Conservation (phyloP, 1,140 invertebrate genomes). For the Drosophila kanapiae region DNA sequence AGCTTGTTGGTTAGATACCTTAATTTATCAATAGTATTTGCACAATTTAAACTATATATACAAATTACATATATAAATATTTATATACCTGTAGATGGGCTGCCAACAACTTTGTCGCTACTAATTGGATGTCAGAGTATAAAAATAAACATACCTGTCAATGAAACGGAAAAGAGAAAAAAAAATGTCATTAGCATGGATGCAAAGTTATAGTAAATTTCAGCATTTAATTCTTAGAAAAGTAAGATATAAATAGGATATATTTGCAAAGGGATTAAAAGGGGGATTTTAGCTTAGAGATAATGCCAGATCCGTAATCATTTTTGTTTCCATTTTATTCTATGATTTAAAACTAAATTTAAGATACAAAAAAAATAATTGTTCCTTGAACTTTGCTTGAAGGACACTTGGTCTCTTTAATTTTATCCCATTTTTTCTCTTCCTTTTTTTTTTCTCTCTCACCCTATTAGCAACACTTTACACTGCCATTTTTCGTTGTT, state of each 20-base stretch:
- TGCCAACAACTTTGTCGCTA: slow-evolving; percentile 20
- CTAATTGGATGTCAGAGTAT: slow-evolving; percentile 46
- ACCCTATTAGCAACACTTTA: slow-evolving; percentile 28
- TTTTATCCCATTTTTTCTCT: neutral
- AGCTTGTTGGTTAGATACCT: neutral
- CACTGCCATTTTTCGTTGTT: slow-evolving; percentile 18
- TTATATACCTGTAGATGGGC: slow-evolving; percentile 14
- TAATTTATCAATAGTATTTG: neutral
- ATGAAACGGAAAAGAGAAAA: slow-evolving; percentile 19
- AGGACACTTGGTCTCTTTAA: neutral
- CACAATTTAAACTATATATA: too few relatives aligned
- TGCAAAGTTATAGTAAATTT: neutral
- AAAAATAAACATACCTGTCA: slow-evolving; percentile 56
- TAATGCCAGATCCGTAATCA: too few relatives aligned
- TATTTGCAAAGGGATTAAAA: neutral
- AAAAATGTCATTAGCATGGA: neutral
- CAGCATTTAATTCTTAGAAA: slow-evolving; percentile 1
- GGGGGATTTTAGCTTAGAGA: neutral
- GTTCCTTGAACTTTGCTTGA: neutral
- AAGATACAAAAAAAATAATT: neutral
- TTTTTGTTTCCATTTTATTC: too few relatives aligned
- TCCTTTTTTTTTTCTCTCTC: neutral
- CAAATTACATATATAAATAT: slow-evolving; percentile 2
- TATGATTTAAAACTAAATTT: too few relatives aligned
- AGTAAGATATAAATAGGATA: slow-evolving; percentile 6